These are phyloP conservation scores for Diplogasteroides magnus DNA, from an alignment of 1,140 invertebrate species.

Conservation along the genomic window DNA sequence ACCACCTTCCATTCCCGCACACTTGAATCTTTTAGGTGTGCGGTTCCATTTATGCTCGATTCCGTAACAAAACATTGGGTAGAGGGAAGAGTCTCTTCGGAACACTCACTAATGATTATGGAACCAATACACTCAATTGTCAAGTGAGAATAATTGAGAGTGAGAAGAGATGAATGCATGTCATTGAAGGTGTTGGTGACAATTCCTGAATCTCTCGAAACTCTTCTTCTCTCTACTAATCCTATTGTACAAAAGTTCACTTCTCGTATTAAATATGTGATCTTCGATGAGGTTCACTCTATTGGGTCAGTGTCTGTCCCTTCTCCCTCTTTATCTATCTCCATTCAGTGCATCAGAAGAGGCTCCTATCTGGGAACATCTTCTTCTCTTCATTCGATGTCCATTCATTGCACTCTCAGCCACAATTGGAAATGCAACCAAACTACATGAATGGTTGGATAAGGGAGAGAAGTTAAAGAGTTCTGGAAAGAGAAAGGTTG, in stretches of 20 bases:
- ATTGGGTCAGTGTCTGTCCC: constrained; percentile 36
- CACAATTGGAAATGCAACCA: constrained; percentile 48
- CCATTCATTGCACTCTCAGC: constrained; percentile 53
- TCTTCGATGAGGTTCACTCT: constrained; percentile 54
- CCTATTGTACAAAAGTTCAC: constrained; percentile 44
- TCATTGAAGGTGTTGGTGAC: constrained; percentile 42
- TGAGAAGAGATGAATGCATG: not conserved
- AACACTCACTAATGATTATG: constrained; percentile 41
- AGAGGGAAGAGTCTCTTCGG: constrained; percentile 49
- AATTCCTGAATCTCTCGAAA: constrained; percentile 50
- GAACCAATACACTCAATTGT: constrained; percentile 47
- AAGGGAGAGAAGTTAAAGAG: constrained; percentile 38
- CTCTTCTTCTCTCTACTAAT: constrained; percentile 45
- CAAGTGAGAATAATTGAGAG: constrained; percentile 28
- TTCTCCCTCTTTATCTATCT: too few relatives aligned
- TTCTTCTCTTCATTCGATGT: constrained; percentile 51
- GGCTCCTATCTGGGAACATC: constrained; percentile 55
- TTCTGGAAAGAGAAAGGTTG: constrained; percentile 15
- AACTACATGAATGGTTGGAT: constrained; percentile 44
- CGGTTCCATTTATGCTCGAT: constrained; percentile 54
- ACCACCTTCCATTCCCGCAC: too few relatives aligned
- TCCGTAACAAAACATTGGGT: constrained; percentile 50
- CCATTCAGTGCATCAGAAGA: constrained; percentile 35
- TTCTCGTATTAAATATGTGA: constrained; percentile 50
- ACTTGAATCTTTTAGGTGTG: too few relatives aligned